Base-by-base conservation (phyloP, 2,797 vertebrate species). In the Darevskia mixta region DNA sequence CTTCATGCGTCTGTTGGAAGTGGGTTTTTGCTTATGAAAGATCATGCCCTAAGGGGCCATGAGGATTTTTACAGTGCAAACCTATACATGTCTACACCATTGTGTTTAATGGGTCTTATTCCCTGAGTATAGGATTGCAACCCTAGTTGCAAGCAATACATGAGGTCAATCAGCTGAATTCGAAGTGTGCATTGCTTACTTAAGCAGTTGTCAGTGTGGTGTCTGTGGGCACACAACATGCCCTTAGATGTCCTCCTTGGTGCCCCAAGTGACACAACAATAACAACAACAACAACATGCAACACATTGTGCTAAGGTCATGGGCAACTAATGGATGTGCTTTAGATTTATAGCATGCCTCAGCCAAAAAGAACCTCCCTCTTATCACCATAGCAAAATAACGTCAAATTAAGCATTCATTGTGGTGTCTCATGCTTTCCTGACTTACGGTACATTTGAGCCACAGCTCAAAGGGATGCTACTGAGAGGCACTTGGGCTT, bases 91-190 rank as follows among this genome's bases (percentile, higher is more conserved):
- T 61, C 20, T 61, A 61, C 58, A 61, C 58, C 58, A 61, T 61
- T 61, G 18, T 3, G 15, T 61, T 61, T 18, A 61, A 61, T 61
- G 18, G 58, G 58, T 5, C 58, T 61, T 61, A 20, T 20, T 61
- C 58, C 58, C 18, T 61, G 58, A 61, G 20, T n/a, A 13, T 69
- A 69, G 67, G 67, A 69, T 4, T 69, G 27, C 29, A 29, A 10
- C 67, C 27, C 25, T 29, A 29, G 67, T 69, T 69, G 67, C 67
- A 0, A 89, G 82, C 85, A 85, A 80, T 94, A 89, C 72, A 71
- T 29, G 90, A 93, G 89, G 90, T 94, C 93, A 92, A 43, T 93
- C 87, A 92, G 87, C 91, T 90, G 90, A 91, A 93, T 89, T 55
- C 25, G 85, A 94, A 89, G 88, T 92, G 90, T 13, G 79, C 90